Percentiles rank a stretch among this genome's conserved stretches.
These are phyloP conservation scores for Oceanites oceanicus DNA, from an alignment of 2,113 vertebrate genomes.

Conservation along the genomic window DNA sequence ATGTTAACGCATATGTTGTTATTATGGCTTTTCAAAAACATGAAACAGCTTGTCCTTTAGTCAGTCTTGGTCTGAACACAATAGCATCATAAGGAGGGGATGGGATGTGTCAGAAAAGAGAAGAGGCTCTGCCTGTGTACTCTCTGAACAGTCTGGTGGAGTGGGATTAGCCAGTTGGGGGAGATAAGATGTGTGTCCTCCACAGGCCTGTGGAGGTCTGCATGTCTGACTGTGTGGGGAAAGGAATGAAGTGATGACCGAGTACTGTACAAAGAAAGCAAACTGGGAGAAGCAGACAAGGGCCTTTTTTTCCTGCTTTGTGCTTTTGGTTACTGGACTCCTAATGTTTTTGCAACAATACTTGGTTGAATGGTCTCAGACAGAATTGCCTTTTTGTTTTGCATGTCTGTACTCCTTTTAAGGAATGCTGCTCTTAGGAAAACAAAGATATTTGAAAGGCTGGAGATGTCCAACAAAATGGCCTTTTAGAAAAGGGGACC, in stretches of 20 bases:
- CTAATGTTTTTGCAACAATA: constrained; percentile 12
- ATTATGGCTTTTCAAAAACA: neutral
- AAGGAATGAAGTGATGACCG: neutral
- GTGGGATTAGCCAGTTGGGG: neutral
- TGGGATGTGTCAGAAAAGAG: neutral
- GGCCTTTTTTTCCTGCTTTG: neutral
- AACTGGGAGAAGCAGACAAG: neutral
- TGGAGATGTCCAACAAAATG: constrained; percentile 1
- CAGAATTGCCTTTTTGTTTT: constrained; percentile 23
- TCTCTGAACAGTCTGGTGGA: neutral
- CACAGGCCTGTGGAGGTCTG: neutral
- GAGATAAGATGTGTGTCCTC: neutral
- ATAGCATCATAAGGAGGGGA: neutral
- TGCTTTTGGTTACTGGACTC: constrained; percentile 16
- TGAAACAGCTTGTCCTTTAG: neutral
- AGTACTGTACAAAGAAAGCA: neutral
- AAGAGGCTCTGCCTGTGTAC: neutral
- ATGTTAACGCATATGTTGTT: neutral
- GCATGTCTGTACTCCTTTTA: constrained; percentile 8
- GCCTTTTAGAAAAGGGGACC: neutral
- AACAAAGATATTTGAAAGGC: neutral
- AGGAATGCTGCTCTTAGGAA: neutral
- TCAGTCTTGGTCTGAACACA: rapidly evolving
- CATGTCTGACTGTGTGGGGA: rapidly evolving
- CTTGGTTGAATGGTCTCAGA: constrained; percentile 34